Conservation (phyloP, 1,140 invertebrate genomes). For the Cataglyphis hispanica region DNA sequence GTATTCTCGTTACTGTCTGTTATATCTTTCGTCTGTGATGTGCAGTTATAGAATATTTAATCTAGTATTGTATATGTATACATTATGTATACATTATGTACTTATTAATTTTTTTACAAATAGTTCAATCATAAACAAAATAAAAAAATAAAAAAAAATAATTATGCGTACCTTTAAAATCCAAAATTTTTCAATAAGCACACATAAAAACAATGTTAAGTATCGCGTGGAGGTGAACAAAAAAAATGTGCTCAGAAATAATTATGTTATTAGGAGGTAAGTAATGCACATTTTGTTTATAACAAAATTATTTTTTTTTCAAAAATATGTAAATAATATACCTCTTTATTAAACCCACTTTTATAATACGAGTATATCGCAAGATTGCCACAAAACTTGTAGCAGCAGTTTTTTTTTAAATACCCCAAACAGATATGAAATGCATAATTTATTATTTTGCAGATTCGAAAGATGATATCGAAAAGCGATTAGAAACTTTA, state of each 20-base stretch:
- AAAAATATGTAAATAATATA: constrained; percentile 5
- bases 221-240: not conserved
- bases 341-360: not conserved
- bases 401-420: not conserved
- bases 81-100: not conserved
- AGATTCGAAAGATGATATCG: constrained; percentile 15
- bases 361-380: no score
- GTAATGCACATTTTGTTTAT: constrained; percentile 11
- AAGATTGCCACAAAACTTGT: no score
- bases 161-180: not conserved
- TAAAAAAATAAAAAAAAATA: no score
- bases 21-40: constrained; percentile 19
- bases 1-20: not conserved
- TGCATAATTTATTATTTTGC: constrained; percentile 3
- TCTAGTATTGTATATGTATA: constrained; percentile 19
- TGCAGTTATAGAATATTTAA: constrained; percentile 11
- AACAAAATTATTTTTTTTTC: constrained; percentile 9
- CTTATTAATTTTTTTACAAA: constrained; percentile 6
- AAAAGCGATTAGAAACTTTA: not conserved
- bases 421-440: not conserved
- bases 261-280: constrained; percentile 16
- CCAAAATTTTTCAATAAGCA: not conserved
- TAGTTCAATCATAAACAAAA: not conserved
- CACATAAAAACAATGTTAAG: constrained; percentile 7
- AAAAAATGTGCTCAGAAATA: constrained; percentile 8